A percentile compares a stretch with the other conserved stretches of the same genome.
phyloP scores from a whole-genome alignment of 2,888 invertebrate species.

The Noctua comes region DNA sequence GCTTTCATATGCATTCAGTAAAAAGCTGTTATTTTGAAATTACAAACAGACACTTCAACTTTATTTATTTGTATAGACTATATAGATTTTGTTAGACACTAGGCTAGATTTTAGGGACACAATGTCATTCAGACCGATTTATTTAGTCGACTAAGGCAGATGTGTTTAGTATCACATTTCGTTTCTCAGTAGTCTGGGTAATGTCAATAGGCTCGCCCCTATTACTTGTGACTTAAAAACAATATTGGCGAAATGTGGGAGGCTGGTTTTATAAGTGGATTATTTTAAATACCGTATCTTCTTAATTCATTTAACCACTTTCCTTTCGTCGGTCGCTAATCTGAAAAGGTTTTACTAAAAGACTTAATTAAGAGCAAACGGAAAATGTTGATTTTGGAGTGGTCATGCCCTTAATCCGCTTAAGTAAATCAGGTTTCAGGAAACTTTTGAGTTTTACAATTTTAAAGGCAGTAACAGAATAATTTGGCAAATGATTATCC shows the following conservation, averaged over 20 bases:
- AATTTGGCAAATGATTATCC: background rate
- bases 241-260: background rate
- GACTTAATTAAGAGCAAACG: background rate
- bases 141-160: background rate
- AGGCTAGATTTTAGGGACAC: background rate
- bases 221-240: background rate
- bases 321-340: constrained; percentile 18
- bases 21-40: too few species aligned
- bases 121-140: background rate
- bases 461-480: background rate
- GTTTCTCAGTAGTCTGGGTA: background rate
- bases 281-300: background rate
- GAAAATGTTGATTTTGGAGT: constrained; percentile 4
- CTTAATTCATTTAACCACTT: background rate
- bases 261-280: background rate
- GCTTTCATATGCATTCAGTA: too few species aligned
- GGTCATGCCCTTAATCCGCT: background rate
- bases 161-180: background rate
- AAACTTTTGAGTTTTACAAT: background rate
- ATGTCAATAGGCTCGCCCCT: background rate
- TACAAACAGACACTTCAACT: too few species aligned
- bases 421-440: constrained; percentile 9
- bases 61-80: too few species aligned
- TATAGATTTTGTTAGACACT: background rate
- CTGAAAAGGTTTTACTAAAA: constrained; percentile 23